Evolutionary conservation across 2,113 vertebrate species (phyloP).

Genomic region (human (Homo sapiens)): DNA sequence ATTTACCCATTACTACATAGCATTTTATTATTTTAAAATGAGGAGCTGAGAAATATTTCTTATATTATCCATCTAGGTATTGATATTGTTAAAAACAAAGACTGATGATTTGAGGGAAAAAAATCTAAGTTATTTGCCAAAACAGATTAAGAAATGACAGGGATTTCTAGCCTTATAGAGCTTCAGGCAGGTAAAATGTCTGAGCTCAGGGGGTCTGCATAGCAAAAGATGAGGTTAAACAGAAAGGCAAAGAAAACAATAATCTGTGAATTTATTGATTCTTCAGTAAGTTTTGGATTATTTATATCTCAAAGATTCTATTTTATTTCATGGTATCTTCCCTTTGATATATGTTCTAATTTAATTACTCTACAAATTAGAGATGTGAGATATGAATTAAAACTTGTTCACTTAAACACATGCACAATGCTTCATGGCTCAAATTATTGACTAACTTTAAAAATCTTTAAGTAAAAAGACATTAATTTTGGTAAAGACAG

Average conservation of each 20-base stretch:
- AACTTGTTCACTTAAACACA: not conserved
- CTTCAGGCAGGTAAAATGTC: not conserved
- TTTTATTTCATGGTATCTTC: not conserved
- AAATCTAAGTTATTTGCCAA: not conserved
- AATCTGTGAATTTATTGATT: not conserved
- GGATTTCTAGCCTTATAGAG: not conserved
- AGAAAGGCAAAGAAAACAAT: not conserved
- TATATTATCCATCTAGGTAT: not conserved
- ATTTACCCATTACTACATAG: no score
- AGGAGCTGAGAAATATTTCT: slow-evolving; percentile 4
- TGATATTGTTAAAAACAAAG: slow-evolving; percentile 51
- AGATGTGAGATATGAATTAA: not conserved
- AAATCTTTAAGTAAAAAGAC: not conserved
- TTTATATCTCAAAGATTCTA: not conserved
- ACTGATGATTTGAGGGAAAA: slow-evolving; percentile 29
- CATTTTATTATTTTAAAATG: slow-evolving; percentile 23
- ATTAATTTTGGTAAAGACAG: not conserved
- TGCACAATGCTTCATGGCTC: not conserved
- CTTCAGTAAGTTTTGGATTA: not conserved
- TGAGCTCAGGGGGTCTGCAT: not conserved
- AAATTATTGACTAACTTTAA: not conserved
- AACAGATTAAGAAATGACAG: not conserved
- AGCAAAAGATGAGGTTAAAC: not conserved
- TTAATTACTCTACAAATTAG: not conserved
- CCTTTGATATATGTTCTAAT: not conserved